Conservation (phyloP, 2,797 vertebrate species). For the Merluccius polli region DNA sequence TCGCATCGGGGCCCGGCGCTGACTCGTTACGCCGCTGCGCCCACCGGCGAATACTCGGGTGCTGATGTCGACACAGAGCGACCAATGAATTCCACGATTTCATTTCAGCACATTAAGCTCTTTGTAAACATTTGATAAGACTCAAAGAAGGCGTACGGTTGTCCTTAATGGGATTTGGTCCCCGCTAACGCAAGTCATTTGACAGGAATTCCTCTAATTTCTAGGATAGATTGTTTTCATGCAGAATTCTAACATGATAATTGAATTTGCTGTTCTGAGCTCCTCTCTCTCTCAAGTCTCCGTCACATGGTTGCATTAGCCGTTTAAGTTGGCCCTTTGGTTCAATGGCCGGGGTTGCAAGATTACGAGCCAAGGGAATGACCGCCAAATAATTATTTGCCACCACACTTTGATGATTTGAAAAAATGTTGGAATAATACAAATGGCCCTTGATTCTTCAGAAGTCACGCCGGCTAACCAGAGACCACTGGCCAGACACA, state of each 20-base stretch:
- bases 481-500: conserved; percentile 27
- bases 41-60: conserved; percentile 21
- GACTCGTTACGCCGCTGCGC: no score
- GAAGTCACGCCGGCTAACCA: conserved; percentile 36
- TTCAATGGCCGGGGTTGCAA: conserved; percentile 42
- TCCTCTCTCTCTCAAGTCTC: conserved; percentile 65
- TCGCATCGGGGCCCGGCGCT: no score
- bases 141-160: conserved; percentile 67
- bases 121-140: conserved; percentile 79
- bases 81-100: conserved; percentile 52
- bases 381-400: conserved; percentile 60
- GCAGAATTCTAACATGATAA: conserved; percentile 81
- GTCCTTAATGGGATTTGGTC: conserved; percentile 67
- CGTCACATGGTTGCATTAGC: conserved; percentile 74
- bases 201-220: conserved; percentile 77
- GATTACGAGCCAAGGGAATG: conserved; percentile 46
- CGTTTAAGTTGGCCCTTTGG: conserved; percentile 60
- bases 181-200: conserved; percentile 74
- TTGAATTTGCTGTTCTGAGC: conserved; percentile 75
- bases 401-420: conserved; percentile 67
- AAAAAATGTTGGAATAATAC: conserved; percentile 61
- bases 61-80: conserved; percentile 40
- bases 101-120: conserved; percentile 72
- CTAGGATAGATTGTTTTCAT: conserved; percentile 83
- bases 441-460: conserved; percentile 49